Evolutionary conservation across 1,140 invertebrate genomes (phyloP), one percentile per base, ranked within the genome.

Genomic region (Macrobrachium nipponense): DNA sequence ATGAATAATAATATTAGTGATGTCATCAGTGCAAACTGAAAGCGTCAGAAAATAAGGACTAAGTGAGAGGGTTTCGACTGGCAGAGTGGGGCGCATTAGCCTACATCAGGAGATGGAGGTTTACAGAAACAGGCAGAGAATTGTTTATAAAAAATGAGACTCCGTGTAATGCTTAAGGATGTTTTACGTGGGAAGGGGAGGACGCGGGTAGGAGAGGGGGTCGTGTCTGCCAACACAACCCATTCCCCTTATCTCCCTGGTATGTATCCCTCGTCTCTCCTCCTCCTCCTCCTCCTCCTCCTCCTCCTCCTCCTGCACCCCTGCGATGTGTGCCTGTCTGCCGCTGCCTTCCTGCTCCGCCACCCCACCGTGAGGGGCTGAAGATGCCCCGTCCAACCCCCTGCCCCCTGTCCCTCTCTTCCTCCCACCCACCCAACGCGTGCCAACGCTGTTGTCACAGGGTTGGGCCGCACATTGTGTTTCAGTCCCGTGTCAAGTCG

Each of bases 401-500:
- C 73, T 10, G 15, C 43, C 59, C 73, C 73, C 73, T 27, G 8
- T 23, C 73, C 43, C 73, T 58, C 51, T 18, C 11, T 60, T 12
- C 43, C 27, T 64, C 61, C 62, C 23, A 4, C 36, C 36, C 27
- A 61, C 62, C 20, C 59, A n/a, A 51, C 44, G 44, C 81, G 44
- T 68, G 20, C 43, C 43, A 60, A 60, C 20, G 23, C 51, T 58
- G 43, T 62, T 23, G 68, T 70, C 68, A 70, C 23, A 43, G n/a
- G 68, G 68, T 70, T 51, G 68, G 68, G 27, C 44, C 75, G 62
- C 75, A 80, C 84, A 86, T 80, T 86, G 84, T 86, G 77, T 86
- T 86, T 75, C 84, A 15, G 27, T 68, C 84, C 66, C 77, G 80
- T 66, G 84, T 86, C 84, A 86, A 86, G 68, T 43, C 66, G 10